These are phyloP conservation scores for Agrotis ipsilon DNA, from an alignment of 2,888 invertebrate species.

Conservation along the genomic window DNA sequence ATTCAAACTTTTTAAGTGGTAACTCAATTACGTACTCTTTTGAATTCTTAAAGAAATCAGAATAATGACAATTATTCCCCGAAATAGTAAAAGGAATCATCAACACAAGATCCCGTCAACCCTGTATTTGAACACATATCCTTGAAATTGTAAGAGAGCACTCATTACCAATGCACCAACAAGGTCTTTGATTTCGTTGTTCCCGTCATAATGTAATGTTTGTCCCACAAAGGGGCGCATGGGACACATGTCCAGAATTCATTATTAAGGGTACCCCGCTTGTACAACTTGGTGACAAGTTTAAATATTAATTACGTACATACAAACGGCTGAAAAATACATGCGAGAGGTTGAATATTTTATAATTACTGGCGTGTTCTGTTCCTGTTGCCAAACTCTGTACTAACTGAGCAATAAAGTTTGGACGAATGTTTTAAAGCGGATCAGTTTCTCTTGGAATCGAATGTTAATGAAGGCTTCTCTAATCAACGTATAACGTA, in stretches of 20 bases:
- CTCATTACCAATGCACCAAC: conserved; percentile 45
- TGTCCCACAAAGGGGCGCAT: conserved; percentile 32
- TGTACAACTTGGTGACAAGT: conserved; percentile 52
- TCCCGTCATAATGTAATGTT: conserved; percentile 45
- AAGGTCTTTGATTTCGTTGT: conserved; percentile 46
- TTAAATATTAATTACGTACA: conserved; percentile 61
- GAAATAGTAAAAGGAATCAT: too few relatives aligned
- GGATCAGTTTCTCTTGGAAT: conserved; percentile 5
- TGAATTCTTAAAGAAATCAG: too few relatives aligned
- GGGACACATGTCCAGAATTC: conserved; percentile 49
- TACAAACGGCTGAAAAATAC: conserved; percentile 35
- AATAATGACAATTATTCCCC: too few relatives aligned
- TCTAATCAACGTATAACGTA: conserved; percentile 38
- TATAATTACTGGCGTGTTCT: conserved; percentile 23
- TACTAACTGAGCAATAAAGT: conserved; percentile 22
- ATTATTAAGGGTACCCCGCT: conserved; percentile 55
- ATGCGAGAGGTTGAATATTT: conserved; percentile 21
- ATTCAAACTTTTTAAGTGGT: too few relatives aligned
- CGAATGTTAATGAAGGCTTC: conserved; percentile 21
- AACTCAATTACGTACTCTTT: too few relatives aligned
- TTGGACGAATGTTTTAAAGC: conserved; percentile 11
- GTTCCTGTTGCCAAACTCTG: conserved; percentile 28
- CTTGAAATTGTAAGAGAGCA: conserved; percentile 17
- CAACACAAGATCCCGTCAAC: neutral
- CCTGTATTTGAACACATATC: conserved; percentile 19